Evolutionary conservation across 2,888 invertebrate genomes (phyloP).

Genomic region (Serrognathus titanus): DNA sequence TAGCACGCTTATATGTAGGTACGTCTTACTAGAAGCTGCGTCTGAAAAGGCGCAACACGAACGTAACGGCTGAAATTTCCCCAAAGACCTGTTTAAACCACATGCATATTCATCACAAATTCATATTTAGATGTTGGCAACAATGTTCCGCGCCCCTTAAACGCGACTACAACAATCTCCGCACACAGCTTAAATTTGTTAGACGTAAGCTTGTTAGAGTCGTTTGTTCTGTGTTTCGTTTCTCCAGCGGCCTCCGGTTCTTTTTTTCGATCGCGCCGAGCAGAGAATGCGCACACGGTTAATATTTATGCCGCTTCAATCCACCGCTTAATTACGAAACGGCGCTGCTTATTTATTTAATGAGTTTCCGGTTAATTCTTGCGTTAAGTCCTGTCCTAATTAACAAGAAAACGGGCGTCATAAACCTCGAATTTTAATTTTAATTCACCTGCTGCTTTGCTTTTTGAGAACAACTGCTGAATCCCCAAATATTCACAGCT

Average conservation of each 20-base stretch:
- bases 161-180: constrained; percentile 1
- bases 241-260: background rate
- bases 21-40: background rate
- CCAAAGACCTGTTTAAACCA: constrained; percentile 14
- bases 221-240: background rate
- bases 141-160: background rate
- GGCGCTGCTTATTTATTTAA: too few species aligned
- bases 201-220: background rate
- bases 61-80: constrained; percentile 7
- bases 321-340: too few species aligned
- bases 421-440: too few species aligned
- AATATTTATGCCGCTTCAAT: too few species aligned
- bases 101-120: constrained; percentile 14
- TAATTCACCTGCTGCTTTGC: too few species aligned
- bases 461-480: too few species aligned
- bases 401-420: too few species aligned
- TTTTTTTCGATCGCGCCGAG: too few species aligned
- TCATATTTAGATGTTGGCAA: constrained; percentile 10
- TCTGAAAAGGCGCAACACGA: background rate
- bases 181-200: background rate
- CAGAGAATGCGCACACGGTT: too few species aligned
- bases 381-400: too few species aligned
- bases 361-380: too few species aligned
- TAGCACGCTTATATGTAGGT: background rate
- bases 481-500: too few species aligned